Percentiles rank a stretch among this genome's conserved stretches.
phyloP scores from a whole-genome alignment of 2,797 vertebrate genomes.

The Neosilurus hyrtlii region DNA sequence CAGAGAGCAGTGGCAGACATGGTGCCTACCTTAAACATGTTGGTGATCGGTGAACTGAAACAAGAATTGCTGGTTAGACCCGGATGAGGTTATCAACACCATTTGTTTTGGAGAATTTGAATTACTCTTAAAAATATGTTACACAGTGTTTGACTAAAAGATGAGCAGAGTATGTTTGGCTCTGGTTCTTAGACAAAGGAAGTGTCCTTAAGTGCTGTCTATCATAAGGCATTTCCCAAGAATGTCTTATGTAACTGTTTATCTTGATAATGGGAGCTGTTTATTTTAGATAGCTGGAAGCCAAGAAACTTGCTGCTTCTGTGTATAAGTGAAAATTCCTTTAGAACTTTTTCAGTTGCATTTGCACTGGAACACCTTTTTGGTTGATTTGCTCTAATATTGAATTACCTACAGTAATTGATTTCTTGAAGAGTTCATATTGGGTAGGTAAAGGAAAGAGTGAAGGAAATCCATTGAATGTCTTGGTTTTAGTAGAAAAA shows the following conservation, averaged over 20 bases:
- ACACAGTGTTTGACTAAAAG: slow-evolving; percentile 29
- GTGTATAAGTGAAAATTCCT: background rate
- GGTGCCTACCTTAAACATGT: slow-evolving; percentile 59
- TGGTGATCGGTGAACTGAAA: slow-evolving; percentile 23
- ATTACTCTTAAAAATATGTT: background rate
- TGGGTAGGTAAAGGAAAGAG: slow-evolving; percentile 39
- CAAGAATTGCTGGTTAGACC: background rate
- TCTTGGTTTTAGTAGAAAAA: slow-evolving; percentile 61
- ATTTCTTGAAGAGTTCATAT: slow-evolving; percentile 47
- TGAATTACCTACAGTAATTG: slow-evolving; percentile 41
- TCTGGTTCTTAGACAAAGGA: slow-evolving; percentile 52
- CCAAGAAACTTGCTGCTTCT: slow-evolving; percentile 56
- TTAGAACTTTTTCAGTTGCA: background rate
- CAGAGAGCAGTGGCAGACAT: slow-evolving; percentile 68
- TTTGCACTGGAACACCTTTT: background rate
- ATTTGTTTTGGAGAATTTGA: background rate
- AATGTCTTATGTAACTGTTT: slow-evolving; percentile 65
- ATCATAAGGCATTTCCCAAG: slow-evolving; percentile 53
- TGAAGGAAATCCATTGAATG: slow-evolving; percentile 60
- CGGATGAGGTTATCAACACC: background rate
- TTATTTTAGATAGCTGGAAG: slow-evolving; percentile 65
- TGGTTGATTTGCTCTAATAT: slow-evolving; percentile 28
- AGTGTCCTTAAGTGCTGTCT: slow-evolving; percentile 53
- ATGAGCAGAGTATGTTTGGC: slow-evolving; percentile 45
- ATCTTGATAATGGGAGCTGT: slow-evolving; percentile 64